Evolutionary conservation across 2,888 invertebrate genomes (phyloP).

Genomic region (Marronus borbonicus): DNA sequence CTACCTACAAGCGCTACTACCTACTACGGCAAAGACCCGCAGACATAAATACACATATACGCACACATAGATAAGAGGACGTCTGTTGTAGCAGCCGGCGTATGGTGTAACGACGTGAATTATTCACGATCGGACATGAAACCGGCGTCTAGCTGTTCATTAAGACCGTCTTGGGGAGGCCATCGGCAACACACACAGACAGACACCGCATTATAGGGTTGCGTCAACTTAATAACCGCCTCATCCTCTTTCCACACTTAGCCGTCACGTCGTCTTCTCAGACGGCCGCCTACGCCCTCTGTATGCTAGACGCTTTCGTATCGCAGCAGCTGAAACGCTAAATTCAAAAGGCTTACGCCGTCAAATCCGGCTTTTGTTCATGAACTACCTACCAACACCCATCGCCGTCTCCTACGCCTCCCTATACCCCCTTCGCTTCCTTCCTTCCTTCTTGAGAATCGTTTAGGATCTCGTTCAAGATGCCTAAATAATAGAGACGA

Average conservation of each 20-base stretch:
- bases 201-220: not conserved
- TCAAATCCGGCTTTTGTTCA: slow-evolving; percentile 5
- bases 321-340: not conserved
- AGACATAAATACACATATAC: not conserved
- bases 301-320: too few relatives aligned
- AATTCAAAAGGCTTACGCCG: slow-evolving; percentile 6
- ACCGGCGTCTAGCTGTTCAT: slow-evolving; percentile 19
- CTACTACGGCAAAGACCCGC: not conserved
- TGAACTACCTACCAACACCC: not conserved
- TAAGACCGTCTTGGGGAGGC: slow-evolving; percentile 17
- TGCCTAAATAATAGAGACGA: slow-evolving; percentile 6
- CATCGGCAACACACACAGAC: slow-evolving; percentile 1
- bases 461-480: slow-evolving; percentile 7
- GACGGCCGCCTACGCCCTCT: too few relatives aligned
- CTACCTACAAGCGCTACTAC: not conserved
- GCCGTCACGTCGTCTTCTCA: too few relatives aligned
- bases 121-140: slow-evolving; percentile 27
- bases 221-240: slow-evolving; percentile 20
- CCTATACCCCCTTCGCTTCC: not conserved
- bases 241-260: too few relatives aligned
- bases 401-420: not conserved
- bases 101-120: slow-evolving; percentile 15
- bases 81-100: not conserved
- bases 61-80: not conserved
- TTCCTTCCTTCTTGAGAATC: too few relatives aligned